A percentile compares a stretch with the other conserved stretches of the same genome.
These are phyloP conservation scores for Cololabis saira DNA, from an alignment of 2,113 vertebrate genomes.

Conservation along the genomic window DNA sequence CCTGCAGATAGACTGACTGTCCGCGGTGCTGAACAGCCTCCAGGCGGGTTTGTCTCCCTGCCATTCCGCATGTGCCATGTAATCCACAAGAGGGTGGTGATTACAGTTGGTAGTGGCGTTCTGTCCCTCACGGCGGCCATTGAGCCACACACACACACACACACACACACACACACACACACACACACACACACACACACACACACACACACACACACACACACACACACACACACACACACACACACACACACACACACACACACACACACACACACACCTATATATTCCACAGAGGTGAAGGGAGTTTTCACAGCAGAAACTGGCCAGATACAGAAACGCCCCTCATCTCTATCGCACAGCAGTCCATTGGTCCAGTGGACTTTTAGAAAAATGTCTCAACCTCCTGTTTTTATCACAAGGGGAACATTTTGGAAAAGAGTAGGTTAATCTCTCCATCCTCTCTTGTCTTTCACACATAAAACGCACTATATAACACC, in stretches of 20 bases:
- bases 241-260: not conserved
- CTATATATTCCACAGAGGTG: conserved; percentile 8
- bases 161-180: conserved; percentile 1
- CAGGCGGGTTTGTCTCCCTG: conserved; percentile 20
- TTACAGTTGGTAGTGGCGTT: conserved; percentile 57
- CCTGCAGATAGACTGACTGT: conserved; percentile 46
- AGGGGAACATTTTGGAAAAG: no score
- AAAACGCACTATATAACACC: conserved; percentile 28
- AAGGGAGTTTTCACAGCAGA: conserved; percentile 14
- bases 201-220: conserved; percentile 1
- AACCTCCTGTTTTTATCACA: conserved; percentile 24
- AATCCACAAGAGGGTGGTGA: conserved; percentile 67
- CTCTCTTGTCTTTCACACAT: not conserved
- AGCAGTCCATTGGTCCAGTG: not conserved
- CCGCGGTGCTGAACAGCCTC: conserved; percentile 57
- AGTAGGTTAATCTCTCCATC: conserved; percentile 7
- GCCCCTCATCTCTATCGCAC: not conserved
- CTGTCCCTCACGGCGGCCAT: conserved; percentile 50
- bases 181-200: not conserved
- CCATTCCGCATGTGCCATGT: conserved; percentile 26
- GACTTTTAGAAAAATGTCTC: conserved; percentile 45
- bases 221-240: not conserved
- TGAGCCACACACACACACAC: conserved; percentile 21
- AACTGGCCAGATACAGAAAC: not conserved
- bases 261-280: not conserved